Conservation (phyloP, 2,888 invertebrate species). For the Macrosiphum euphorbiae region DNA sequence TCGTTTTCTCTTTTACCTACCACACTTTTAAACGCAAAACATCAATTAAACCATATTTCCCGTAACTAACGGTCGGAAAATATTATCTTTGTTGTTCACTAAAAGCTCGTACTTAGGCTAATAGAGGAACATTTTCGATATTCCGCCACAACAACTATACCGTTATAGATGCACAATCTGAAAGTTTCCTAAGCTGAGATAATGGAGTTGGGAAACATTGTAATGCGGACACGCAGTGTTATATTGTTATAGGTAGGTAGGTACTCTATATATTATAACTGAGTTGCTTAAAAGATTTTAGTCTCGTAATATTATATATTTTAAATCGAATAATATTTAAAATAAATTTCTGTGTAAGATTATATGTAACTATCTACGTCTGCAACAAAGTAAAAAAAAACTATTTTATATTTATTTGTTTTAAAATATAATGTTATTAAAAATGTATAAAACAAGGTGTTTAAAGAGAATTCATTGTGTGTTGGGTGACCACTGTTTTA, state of each 20-base stretch:
- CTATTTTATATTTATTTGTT: background rate
- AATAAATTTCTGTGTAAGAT: background rate
- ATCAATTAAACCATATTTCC: conserved; percentile 28
- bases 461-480: background rate
- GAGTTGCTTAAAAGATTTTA: background rate
- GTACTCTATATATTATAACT: background rate
- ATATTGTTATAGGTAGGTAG: conserved; percentile 5
- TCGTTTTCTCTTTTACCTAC: background rate
- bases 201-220: conserved; percentile 53
- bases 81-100: conserved; percentile 47
- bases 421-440: background rate
- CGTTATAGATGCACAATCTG: conserved; percentile 11
- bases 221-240: conserved; percentile 12
- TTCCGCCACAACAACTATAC: background rate
- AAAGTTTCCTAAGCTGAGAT: conserved; percentile 47
- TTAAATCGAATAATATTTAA: background rate
- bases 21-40: background rate
- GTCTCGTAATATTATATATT: background rate
- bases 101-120: conserved; percentile 45
- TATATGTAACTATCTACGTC: too few species aligned
- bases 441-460: background rate
- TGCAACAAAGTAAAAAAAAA: background rate
- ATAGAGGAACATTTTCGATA: conserved; percentile 40
- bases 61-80: conserved; percentile 9
- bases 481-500: background rate